A percentile compares a stretch with the other conserved stretches of the same genome.
phyloP scores from a whole-genome alignment of 1,140 invertebrate species.

The Diorhabda carinulata region DNA sequence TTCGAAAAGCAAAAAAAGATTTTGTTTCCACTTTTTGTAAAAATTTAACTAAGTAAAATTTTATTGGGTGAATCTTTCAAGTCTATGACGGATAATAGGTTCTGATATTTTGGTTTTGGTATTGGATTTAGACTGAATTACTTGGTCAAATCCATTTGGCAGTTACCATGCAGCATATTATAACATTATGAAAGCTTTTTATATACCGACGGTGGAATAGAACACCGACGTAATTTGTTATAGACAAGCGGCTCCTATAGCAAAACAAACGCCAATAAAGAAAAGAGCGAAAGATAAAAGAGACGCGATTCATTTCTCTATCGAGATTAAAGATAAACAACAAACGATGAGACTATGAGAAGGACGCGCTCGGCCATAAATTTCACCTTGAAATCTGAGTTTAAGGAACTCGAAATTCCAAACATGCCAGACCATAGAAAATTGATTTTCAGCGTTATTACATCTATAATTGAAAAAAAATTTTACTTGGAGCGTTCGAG shows the following conservation, averaged over 20 bases:
- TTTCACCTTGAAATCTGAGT: background rate
- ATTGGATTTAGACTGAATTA: too few species aligned
- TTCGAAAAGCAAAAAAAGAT: too few species aligned
- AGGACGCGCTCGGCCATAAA: background rate
- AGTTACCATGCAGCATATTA: too few species aligned
- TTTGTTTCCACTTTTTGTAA: too few species aligned
- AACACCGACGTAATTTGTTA: background rate
- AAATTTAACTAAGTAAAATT: too few species aligned
- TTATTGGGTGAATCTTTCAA: too few species aligned
- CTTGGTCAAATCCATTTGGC: too few species aligned
- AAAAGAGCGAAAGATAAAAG: background rate
- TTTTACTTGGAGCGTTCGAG: too few species aligned
- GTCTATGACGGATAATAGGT: too few species aligned
- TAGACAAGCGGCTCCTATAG: background rate
- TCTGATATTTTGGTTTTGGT: too few species aligned
- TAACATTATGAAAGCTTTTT: background rate
- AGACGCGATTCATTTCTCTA: background rate
- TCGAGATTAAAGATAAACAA: background rate
- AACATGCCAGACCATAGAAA: background rate
- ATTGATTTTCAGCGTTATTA: background rate
- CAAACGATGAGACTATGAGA: background rate
- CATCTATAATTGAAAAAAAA: too few species aligned
- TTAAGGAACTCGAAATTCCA: conserved; percentile 1
- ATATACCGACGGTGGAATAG: background rate
- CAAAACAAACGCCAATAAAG: background rate